Evolutionary conservation across 2,888 invertebrate species (phyloP).

Genomic region (Drosophila nr. perissopoda): DNA sequence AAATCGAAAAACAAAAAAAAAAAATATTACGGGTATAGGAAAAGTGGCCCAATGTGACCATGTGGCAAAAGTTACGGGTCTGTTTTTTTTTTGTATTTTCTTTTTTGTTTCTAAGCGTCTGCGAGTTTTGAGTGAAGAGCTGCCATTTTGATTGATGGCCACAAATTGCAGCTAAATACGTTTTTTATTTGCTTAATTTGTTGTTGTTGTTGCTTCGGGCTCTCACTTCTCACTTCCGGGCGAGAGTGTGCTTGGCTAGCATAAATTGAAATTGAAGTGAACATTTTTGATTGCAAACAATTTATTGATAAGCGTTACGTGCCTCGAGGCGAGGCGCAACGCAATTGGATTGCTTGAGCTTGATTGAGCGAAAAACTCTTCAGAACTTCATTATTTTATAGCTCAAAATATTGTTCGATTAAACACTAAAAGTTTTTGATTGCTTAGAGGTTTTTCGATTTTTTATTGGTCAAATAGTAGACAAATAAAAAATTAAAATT

Average conservation of each 20-base stretch:
- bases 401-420: not conserved
- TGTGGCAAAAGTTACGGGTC: constrained; percentile 72
- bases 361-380: not conserved
- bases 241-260: constrained; percentile 17
- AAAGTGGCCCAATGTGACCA: constrained; percentile 69
- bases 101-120: constrained; percentile 27
- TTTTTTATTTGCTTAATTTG: constrained; percentile 76
- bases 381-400: not conserved
- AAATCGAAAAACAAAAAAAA: constrained; percentile 13
- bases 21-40: constrained; percentile 28
- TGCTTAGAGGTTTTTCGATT: not conserved
- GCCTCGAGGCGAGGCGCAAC: not conserved
- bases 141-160: constrained; percentile 75
- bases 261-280: constrained; percentile 56
- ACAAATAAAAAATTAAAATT: no score
- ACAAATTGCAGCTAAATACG: constrained; percentile 80
- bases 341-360: not conserved
- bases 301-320: constrained; percentile 42
- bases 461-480: not conserved
- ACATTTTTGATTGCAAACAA: constrained; percentile 39
- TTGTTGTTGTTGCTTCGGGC: constrained; percentile 11
- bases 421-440: not conserved
- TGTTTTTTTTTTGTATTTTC: constrained; percentile 26
- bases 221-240: constrained; percentile 25
- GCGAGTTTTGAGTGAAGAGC: constrained; percentile 53